Conservation (phyloP, 2,113 vertebrate genomes). For the Petroica traversi region DNA sequence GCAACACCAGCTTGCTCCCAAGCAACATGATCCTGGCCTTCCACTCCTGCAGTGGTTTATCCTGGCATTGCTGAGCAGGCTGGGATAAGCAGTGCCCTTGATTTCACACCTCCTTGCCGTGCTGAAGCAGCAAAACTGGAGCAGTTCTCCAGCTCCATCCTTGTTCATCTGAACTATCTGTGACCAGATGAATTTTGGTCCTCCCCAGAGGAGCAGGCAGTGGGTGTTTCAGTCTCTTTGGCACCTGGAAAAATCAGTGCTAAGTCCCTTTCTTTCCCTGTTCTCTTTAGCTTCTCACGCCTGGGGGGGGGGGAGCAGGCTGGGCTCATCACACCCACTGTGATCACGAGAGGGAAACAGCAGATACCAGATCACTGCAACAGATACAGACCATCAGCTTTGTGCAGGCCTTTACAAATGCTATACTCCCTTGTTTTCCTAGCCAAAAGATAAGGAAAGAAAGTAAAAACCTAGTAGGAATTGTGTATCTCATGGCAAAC, state of each 20-base stretch:
- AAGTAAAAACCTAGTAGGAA: background rate
- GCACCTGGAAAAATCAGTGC: background rate
- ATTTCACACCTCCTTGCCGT: background rate
- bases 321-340: rapidly evolving
- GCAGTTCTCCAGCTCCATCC: background rate
- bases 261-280: background rate
- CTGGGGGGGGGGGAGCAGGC: too few relatives aligned
- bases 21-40: background rate
- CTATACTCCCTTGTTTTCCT: background rate
- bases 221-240: background rate
- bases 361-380: background rate
- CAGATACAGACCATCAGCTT: background rate
- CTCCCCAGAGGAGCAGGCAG: background rate
- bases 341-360: rapidly evolving
- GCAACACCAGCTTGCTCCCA: background rate
- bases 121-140: background rate
- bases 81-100: background rate
- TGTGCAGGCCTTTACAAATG: background rate
- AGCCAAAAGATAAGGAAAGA: background rate
- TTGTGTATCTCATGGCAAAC: background rate
- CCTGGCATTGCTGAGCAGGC: background rate
- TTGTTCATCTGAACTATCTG: background rate
- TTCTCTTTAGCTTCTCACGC: background rate
- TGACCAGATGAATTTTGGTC: background rate
- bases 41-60: background rate